Percentiles rank a stretch among this genome's conserved stretches.
Evolutionary conservation across 2,888 invertebrate genomes (phyloP).

Genomic region (Cremastinae sp.): DNA sequence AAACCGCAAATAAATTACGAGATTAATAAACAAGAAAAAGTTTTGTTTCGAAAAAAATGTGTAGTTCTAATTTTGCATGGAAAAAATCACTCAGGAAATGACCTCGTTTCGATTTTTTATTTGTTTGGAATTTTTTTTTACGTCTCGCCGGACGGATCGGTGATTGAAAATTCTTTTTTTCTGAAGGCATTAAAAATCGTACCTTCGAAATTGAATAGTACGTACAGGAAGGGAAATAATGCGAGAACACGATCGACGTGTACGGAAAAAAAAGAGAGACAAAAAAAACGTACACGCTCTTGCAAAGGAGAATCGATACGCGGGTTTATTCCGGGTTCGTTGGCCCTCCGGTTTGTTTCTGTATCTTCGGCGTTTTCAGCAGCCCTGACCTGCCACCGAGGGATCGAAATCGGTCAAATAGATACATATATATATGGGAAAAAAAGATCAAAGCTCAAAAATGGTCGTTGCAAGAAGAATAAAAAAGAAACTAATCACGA

Average conservation of each 20-base stretch:
- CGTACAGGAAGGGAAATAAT: slow-evolving; percentile 25
- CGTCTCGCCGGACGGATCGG: neutral
- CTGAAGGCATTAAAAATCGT: neutral
- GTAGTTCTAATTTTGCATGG: too few species aligned
- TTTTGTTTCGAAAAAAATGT: too few species aligned
- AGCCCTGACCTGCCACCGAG: neutral
- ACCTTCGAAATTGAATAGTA: slow-evolving; percentile 6
- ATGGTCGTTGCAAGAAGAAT: too few species aligned
- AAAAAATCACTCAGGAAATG: too few species aligned
- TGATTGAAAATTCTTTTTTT: neutral
- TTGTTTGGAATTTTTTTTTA: neutral
- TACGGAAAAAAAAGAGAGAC: too few species aligned
- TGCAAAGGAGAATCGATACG: slow-evolving; percentile 51
- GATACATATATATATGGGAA: slow-evolving; percentile 1
- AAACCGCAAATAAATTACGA: too few species aligned
- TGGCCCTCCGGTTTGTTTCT: slow-evolving; percentile 49
- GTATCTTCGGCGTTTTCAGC: slow-evolving; percentile 3
- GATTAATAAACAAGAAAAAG: too few species aligned
- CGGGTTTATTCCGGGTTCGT: slow-evolving; percentile 51
- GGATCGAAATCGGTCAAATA: slow-evolving; percentile 39
- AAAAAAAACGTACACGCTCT: slow-evolving; percentile 26
- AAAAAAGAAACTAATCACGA: neutral
- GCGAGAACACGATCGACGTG: slow-evolving; percentile 3
- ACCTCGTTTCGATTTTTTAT: neutral
- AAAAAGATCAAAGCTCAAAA: too few species aligned